Conservation (phyloP, 2,888 invertebrate genomes). For the Lagria hirta region DNA sequence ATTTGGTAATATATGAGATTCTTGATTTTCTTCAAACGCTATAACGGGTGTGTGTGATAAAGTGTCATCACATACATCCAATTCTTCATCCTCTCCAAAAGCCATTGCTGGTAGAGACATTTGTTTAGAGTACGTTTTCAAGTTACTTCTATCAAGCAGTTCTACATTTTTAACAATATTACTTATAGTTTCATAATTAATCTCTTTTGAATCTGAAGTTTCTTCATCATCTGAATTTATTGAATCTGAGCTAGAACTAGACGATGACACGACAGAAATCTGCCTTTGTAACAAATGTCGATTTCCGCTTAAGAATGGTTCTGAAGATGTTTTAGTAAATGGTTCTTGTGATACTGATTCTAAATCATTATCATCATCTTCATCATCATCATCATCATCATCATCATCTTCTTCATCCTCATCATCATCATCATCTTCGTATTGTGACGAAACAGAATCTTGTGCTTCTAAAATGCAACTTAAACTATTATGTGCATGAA, state of each 20-base stretch:
- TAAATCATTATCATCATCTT: conserved; percentile 34
- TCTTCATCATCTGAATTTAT: conserved; percentile 46
- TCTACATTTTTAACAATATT: conserved; percentile 60
- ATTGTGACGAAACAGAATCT: conserved; percentile 48
- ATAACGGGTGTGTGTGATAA: conserved; percentile 9
- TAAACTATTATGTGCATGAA: conserved; percentile 61
- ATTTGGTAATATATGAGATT: too few species aligned
- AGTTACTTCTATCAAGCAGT: conserved; percentile 34
- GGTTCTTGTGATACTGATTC: conserved; percentile 32
- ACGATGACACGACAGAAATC: conserved; percentile 33
- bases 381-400: conserved; percentile 15
- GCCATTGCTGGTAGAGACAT: conserved; percentile 36
- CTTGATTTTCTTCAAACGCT: conserved; percentile 13
- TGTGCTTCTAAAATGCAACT: conserved; percentile 62
- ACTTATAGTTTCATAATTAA: conserved; percentile 59
- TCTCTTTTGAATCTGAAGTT: conserved; percentile 44
- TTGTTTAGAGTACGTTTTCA: conserved; percentile 36
- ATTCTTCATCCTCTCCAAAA: conserved; percentile 7
- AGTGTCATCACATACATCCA: conserved; percentile 3
- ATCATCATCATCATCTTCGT: conserved; percentile 47
- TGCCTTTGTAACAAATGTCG: conserved; percentile 5
- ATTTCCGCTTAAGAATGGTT: conserved; percentile 28
- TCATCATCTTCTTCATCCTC: conserved; percentile 27
- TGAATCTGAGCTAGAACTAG: conserved; percentile 39
- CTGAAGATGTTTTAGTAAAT: conserved; percentile 39